Conservation (phyloP, 2,888 invertebrate genomes). For the Perdita meconis region DNA sequence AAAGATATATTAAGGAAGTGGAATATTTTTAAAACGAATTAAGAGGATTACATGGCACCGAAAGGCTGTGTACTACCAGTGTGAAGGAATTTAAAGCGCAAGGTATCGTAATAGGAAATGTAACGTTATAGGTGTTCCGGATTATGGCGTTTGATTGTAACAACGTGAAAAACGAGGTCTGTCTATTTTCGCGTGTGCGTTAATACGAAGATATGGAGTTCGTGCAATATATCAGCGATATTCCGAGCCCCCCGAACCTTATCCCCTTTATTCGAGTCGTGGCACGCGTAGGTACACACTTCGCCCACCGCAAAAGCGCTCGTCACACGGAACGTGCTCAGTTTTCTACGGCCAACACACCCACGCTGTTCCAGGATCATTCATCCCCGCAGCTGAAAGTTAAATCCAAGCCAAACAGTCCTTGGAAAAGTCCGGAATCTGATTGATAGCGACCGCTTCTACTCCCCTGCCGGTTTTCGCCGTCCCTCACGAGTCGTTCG, state of each 20-base stretch:
- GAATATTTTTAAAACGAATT: background rate
- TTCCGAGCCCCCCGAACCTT: slow-evolving; percentile 62
- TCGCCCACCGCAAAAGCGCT: slow-evolving; percentile 55
- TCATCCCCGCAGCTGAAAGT: slow-evolving; percentile 49
- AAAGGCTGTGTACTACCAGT: background rate
- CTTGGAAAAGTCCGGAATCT: slow-evolving; percentile 49
- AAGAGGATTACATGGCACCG: background rate
- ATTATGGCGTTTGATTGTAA: slow-evolving; percentile 15
- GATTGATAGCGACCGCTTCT: slow-evolving; percentile 58
- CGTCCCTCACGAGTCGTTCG: background rate
- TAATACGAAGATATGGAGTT: slow-evolving; percentile 62
- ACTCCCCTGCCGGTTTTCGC: slow-evolving; percentile 5
- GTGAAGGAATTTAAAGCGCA: background rate
- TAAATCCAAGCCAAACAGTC: slow-evolving; percentile 59
- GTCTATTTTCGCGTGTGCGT: slow-evolving; percentile 41
- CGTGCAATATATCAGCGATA: slow-evolving; percentile 61
- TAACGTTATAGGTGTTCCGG: slow-evolving; percentile 8
- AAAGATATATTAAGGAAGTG: background rate
- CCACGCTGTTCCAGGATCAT: slow-evolving; percentile 44
- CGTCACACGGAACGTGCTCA: slow-evolving; percentile 63
- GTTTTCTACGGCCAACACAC: slow-evolving; percentile 54
- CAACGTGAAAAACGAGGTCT: slow-evolving; percentile 21
- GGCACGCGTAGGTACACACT: slow-evolving; percentile 70
- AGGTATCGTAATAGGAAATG: background rate
- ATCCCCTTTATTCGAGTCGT: slow-evolving; percentile 73